Evolutionary conservation across 2,888 invertebrate genomes (phyloP).

Genomic region (Brachypalpus laphriformis): DNA sequence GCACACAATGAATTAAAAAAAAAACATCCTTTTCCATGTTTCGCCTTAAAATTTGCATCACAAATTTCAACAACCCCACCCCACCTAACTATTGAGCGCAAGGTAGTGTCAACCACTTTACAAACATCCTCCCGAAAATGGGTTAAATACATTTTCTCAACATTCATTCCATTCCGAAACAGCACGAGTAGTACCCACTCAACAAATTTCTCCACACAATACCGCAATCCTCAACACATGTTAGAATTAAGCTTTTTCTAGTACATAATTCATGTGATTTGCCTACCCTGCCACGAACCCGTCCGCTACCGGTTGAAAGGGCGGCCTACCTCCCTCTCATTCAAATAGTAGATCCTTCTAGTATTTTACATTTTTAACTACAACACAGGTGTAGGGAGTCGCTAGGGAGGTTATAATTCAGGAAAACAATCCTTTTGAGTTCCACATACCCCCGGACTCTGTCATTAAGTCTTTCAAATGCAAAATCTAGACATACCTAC

Average conservation of each 20-base stretch:
- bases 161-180: constrained; percentile 12
- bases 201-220: constrained; percentile 1
- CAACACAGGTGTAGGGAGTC: not conserved
- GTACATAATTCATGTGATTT: constrained; percentile 33
- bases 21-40: not conserved
- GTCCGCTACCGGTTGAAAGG: not conserved
- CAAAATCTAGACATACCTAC: not conserved
- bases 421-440: constrained; percentile 37
- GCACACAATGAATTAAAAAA: not conserved
- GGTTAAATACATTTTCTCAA: constrained; percentile 42
- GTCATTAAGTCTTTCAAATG: constrained; percentile 44
- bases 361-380: not conserved
- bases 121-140: constrained; percentile 26
- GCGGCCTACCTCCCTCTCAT: not conserved
- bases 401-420: constrained; percentile 18
- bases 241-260: constrained; percentile 36
- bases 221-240: constrained; percentile 27
- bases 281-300: not conserved
- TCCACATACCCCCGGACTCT: not conserved
- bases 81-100: not conserved
- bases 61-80: constrained; percentile 15
- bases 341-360: not conserved
- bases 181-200: constrained; percentile 33
- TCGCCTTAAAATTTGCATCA: constrained; percentile 29
- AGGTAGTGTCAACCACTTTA: constrained; percentile 43